Evolutionary conservation across 2,113 vertebrate genomes (phyloP).

Genomic region (Psittacara wagleri): DNA sequence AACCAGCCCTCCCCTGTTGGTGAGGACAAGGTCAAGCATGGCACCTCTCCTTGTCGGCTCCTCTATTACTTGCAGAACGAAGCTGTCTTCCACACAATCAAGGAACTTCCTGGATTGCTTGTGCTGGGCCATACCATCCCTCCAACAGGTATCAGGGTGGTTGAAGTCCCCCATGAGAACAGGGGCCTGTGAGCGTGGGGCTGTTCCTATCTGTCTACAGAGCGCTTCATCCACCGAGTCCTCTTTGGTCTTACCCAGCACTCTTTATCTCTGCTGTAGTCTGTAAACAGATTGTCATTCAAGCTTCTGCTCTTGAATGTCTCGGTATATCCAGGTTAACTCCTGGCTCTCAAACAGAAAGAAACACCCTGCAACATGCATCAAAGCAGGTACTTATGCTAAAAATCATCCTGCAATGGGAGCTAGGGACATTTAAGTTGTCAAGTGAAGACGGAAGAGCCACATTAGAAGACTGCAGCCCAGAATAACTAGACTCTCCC

Average conservation of each 20-base stretch:
- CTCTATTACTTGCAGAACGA: too few species aligned
- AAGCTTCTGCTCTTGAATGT: neutral
- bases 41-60: too few species aligned
- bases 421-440: constrained; percentile 16
- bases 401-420: constrained; percentile 34
- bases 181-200: too few species aligned
- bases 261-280: neutral
- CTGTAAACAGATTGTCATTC: neutral
- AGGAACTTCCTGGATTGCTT: too few species aligned
- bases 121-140: too few species aligned
- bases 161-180: too few species aligned
- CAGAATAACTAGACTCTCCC: neutral
- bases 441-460: constrained; percentile 29
- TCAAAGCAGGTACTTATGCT: constrained; percentile 26
- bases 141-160: too few species aligned
- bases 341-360: neutral
- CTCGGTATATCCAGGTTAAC: neutral
- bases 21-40: too few species aligned
- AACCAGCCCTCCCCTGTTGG: too few species aligned
- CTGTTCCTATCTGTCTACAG: too few species aligned
- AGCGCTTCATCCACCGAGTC: too few species aligned
- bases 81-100: too few species aligned
- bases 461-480: neutral
- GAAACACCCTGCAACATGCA: neutral
- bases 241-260: neutral